Percentiles rank a stretch among this genome's conserved stretches.
These are phyloP conservation scores for Plectropomus leopardus DNA, from an alignment of 2,113 vertebrate genomes.

Conservation along the genomic window DNA sequence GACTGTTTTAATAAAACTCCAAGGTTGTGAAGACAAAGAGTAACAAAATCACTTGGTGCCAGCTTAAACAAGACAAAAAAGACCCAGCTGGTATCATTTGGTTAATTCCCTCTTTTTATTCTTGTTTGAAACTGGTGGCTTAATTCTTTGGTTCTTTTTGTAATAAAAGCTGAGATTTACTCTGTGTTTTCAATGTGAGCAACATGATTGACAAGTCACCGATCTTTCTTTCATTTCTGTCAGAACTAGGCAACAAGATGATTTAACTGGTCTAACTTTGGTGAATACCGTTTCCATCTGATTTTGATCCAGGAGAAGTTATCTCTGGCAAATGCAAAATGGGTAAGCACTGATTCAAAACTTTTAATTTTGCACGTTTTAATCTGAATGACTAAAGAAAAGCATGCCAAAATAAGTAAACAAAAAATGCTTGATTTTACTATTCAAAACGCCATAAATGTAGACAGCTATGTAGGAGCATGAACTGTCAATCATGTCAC, in stretches of 20 bases:
- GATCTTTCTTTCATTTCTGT: neutral
- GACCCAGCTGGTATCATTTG: slow-evolving; percentile 8
- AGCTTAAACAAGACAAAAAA: slow-evolving; percentile 23
- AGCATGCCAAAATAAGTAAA: neutral
- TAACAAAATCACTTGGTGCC: slow-evolving; percentile 6
- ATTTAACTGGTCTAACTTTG: neutral
- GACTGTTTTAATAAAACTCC: slow-evolving; percentile 7
- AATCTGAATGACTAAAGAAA: neutral
- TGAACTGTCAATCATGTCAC: slow-evolving; percentile 31
- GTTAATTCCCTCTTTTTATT: slow-evolving; percentile 30
- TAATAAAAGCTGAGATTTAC: slow-evolving; percentile 17
- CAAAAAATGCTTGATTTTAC: neutral
- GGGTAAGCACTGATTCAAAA: slow-evolving; percentile 1
- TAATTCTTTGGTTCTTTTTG: slow-evolving; percentile 56
- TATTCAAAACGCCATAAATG: neutral
- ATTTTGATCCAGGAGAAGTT: neutral
- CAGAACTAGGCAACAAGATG: neutral
- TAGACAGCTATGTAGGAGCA: neutral
- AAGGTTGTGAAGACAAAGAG: slow-evolving; percentile 16
- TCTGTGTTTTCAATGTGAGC: slow-evolving; percentile 39
- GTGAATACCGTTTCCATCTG: neutral
- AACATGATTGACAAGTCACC: slow-evolving; percentile 33
- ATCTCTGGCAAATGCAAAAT: neutral
- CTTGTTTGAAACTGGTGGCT: slow-evolving; percentile 28
- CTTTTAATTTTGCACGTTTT: neutral